Evolutionary conservation across 2,888 invertebrate genomes (phyloP).

Genomic region (Cremastobaeus sp.): DNA sequence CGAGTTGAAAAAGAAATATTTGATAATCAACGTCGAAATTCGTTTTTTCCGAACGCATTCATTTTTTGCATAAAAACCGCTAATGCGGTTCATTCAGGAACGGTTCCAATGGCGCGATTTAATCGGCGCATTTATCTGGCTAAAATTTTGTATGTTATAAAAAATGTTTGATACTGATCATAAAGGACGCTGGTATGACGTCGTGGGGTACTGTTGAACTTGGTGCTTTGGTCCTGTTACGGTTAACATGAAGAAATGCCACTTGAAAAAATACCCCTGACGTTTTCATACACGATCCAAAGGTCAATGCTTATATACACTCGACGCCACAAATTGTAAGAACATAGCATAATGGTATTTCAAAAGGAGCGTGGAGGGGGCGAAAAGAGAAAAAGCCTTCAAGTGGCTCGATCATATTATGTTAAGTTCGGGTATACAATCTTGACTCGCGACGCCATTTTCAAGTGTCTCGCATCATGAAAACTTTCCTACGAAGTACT

Average conservation of each 20-base stretch:
- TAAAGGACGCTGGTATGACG: too few relatives aligned
- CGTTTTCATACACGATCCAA: slow-evolving; percentile 68
- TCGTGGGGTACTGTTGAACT: slow-evolving; percentile 54
- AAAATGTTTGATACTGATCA: slow-evolving; percentile 43
- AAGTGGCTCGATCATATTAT: slow-evolving; percentile 67
- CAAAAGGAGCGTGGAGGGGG: slow-evolving; percentile 50
- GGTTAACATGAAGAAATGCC: slow-evolving; percentile 64
- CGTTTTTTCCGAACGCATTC: too few relatives aligned
- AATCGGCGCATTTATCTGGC: too few relatives aligned
- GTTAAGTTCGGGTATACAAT: slow-evolving; percentile 66
- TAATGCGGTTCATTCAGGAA: too few relatives aligned
- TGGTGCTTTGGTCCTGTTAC: slow-evolving; percentile 46
- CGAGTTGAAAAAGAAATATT: too few relatives aligned
- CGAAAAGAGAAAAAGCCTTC: slow-evolving; percentile 51
- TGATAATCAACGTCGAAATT: too few relatives aligned
- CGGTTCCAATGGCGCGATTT: too few relatives aligned
- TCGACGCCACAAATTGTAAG: slow-evolving; percentile 72
- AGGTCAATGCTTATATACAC: slow-evolving; percentile 71
- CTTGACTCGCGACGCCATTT: slow-evolving; percentile 72
- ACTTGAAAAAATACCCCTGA: slow-evolving; percentile 68
- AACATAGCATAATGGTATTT: slow-evolving; percentile 69
- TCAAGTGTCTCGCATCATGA: slow-evolving; percentile 66
- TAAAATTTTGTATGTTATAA: too few relatives aligned
- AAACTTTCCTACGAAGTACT: slow-evolving; percentile 62
- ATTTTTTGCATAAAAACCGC: too few relatives aligned